A percentile compares a stretch with the other conserved stretches of the same genome.
Conservation (phyloP, 2,888 invertebrate species). For the Drosophila dives region DNA sequence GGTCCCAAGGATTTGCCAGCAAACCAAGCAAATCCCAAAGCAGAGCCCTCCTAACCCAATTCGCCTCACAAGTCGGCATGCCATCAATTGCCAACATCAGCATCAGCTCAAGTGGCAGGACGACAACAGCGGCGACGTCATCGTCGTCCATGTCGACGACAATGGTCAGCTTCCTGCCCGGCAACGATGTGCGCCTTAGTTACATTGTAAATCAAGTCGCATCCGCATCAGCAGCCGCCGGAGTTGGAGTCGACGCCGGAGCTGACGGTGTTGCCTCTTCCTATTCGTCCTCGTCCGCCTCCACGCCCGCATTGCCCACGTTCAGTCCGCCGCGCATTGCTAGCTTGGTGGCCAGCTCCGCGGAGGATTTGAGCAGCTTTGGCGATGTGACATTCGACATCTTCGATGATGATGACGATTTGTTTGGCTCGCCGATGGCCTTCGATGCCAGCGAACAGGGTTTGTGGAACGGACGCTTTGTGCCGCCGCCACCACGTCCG, state of each 20-base stretch:
- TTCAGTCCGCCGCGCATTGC: constrained; percentile 82
- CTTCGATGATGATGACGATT: constrained; percentile 84
- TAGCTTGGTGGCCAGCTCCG: constrained; percentile 83
- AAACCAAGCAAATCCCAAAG: constrained; percentile 7
- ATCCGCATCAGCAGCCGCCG: constrained; percentile 26
- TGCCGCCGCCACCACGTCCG: constrained; percentile 89
- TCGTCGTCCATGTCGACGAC: constrained; percentile 40
- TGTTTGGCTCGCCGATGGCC: constrained; percentile 85
- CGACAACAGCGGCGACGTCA: constrained; percentile 33
- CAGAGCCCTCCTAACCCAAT: background rate
- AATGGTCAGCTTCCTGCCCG: constrained; percentile 57
- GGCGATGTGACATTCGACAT: constrained; percentile 83
- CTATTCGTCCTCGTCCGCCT: constrained; percentile 2
- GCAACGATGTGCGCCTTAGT: constrained; percentile 69
- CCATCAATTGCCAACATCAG: constrained; percentile 71
- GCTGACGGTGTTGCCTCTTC: background rate
- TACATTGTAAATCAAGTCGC: constrained; percentile 77
- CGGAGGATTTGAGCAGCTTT: constrained; percentile 82
- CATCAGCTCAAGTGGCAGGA: constrained; percentile 42
- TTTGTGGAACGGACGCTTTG: constrained; percentile 86
- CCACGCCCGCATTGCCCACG: constrained; percentile 62
- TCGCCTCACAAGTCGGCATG: constrained; percentile 47
- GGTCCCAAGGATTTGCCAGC: constrained; percentile 52
- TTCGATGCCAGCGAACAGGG: constrained; percentile 85
- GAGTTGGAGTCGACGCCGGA: constrained; percentile 15